Evolutionary conservation across 2,797 vertebrate genomes (phyloP).

Genomic region (Bothrops alternatus): DNA sequence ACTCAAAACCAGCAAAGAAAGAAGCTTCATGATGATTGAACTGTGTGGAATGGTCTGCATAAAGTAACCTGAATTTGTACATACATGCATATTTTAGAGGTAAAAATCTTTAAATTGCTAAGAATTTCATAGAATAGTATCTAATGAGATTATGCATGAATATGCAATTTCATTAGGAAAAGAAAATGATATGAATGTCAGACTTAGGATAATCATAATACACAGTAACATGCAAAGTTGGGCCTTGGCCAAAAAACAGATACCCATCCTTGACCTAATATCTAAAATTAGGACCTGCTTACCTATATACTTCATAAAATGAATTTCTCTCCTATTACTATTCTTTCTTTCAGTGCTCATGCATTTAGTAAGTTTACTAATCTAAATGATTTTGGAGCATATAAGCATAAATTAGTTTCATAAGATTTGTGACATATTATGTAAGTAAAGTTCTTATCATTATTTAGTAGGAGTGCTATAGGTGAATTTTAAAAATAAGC

Average conservation of each 20-base stretch:
- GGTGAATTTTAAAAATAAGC: not conserved
- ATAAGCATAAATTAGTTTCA: conserved; percentile 25
- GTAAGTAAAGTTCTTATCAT: not conserved
- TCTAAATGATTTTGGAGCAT: conserved; percentile 4
- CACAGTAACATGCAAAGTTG: not conserved
- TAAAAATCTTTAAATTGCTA: not conserved
- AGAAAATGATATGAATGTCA: not conserved
- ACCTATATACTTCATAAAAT: not conserved
- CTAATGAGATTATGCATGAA: not conserved
- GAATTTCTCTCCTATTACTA: not conserved
- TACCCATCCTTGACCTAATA: not conserved
- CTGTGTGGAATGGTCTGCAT: not conserved
- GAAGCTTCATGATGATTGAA: not conserved
- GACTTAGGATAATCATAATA: not conserved
- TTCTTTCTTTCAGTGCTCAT: not conserved
- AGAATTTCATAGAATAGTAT: not conserved
- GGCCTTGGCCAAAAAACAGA: not conserved
- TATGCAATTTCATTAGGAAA: not conserved
- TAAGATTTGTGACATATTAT: not conserved
- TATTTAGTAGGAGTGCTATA: conserved; percentile 17
- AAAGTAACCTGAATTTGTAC: not conserved
- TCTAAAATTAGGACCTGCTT: not conserved
- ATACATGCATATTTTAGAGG: not conserved
- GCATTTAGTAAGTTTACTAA: not conserved
- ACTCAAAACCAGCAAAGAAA: not conserved